Percentiles rank a stretch among this genome's conserved stretches.
These are phyloP conservation scores for Connochaetes taurinus DNA, from an alignment of 2,113 vertebrate species.

Conservation along the genomic window DNA sequence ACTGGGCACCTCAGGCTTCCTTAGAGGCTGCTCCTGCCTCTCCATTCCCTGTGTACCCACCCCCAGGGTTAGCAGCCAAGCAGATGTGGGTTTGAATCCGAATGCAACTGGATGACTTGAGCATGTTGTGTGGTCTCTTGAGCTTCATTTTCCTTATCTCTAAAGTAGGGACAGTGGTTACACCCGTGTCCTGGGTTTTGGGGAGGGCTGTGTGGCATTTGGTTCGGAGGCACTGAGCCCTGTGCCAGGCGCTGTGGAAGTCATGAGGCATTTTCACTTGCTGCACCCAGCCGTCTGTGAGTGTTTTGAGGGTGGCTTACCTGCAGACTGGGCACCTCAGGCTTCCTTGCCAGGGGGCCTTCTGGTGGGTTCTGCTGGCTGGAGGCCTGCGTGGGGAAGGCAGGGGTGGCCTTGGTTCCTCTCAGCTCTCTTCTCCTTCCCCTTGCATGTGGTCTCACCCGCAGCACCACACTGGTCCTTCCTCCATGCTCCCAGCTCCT, in stretches of 20 bases:
- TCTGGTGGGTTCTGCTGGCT: neutral
- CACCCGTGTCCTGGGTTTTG: neutral
- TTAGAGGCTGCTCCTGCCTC: neutral
- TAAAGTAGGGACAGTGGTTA: neutral
- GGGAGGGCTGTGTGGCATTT: neutral
- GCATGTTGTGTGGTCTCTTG: neutral
- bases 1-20: neutral
- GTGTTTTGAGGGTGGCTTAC: neutral
- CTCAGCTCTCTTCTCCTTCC: neutral
- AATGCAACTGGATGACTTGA: neutral
- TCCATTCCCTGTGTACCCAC: neutral
- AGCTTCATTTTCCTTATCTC: neutral
- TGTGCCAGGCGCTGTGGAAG: accelerated
- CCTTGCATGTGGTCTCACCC: neutral
- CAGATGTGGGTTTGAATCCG: neutral
- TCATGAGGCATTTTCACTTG: too few species aligned
- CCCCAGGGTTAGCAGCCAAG: neutral
- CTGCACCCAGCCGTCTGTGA: accelerated
- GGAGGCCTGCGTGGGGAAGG: neutral
- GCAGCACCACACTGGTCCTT: neutral
- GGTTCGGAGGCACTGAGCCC: accelerated
- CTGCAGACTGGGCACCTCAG: neutral
- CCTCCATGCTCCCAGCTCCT: neutral
- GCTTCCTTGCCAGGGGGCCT: neutral
- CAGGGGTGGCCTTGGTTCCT: neutral